phyloP scores from a whole-genome alignment of 2,113 vertebrate genomes.

The Poecile atricapillus region DNA sequence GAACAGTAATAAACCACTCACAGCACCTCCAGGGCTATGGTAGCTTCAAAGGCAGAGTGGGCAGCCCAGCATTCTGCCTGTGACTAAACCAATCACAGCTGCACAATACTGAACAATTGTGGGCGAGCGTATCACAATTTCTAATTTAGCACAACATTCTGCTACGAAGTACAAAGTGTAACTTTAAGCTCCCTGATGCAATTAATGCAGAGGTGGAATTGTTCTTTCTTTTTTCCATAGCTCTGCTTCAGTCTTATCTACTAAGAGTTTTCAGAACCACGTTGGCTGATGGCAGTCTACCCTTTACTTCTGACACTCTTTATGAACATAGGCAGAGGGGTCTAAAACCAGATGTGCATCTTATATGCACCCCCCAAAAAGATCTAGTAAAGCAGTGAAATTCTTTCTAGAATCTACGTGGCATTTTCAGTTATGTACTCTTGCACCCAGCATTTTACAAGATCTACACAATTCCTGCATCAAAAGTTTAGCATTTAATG shows the following conservation, averaged over 20 bases:
- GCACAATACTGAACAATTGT: slow-evolving; percentile 5
- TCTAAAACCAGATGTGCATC: not conserved
- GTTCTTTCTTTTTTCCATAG: not conserved
- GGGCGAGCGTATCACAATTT: slow-evolving; percentile 41
- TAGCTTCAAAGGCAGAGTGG: slow-evolving; percentile 3
- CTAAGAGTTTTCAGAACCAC: not conserved
- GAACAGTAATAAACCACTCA: not conserved
- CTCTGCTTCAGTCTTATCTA: not conserved
- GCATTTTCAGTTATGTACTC: not conserved
- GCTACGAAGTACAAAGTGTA: slow-evolving; percentile 33
- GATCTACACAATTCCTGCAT: not conserved
- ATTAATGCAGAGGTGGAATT: slow-evolving; percentile 41
- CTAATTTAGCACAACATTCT: slow-evolving; percentile 50
- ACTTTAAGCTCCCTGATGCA: slow-evolving; percentile 37
- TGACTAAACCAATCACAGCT: slow-evolving; percentile 47
- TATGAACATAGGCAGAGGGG: not conserved
- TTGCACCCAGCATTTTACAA: not conserved
- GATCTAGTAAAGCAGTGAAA: not conserved
- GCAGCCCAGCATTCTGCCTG: slow-evolving; percentile 8
- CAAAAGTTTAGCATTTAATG: not conserved
- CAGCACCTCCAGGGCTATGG: not conserved
- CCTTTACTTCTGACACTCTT: not conserved
- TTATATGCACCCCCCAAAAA: not conserved
- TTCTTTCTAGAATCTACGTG: not conserved
- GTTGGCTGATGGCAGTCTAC: not conserved